Evolutionary conservation across 2,888 invertebrate species (phyloP).

Genomic region (Zelleria hepariella): DNA sequence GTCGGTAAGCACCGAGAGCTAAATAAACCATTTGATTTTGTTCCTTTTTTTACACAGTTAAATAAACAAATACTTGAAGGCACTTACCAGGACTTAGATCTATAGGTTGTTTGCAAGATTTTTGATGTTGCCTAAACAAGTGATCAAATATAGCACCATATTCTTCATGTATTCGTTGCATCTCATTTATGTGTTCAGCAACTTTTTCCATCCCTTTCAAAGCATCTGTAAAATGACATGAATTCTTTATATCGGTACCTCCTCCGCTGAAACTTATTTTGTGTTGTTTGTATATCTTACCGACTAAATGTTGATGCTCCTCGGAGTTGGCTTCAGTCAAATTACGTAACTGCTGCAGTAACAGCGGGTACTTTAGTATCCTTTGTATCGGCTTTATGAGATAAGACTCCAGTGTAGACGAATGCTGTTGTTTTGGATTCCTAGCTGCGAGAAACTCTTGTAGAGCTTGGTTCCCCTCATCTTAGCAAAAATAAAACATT

Average conservation of each 20-base stretch:
- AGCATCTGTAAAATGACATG: constrained; percentile 78
- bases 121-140: constrained; percentile 94
- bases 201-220: constrained; percentile 98
- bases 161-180: constrained; percentile 99
- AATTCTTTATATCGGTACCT: not conserved
- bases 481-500: constrained; percentile 51
- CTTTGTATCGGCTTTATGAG: constrained; percentile 98
- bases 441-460: constrained; percentile 95
- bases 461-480: constrained; percentile 96
- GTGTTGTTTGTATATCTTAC: constrained; percentile 58
- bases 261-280: not conserved
- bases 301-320: constrained; percentile 94
- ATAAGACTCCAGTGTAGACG: constrained; percentile 96
- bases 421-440: constrained; percentile 97
- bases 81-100: constrained; percentile 88
- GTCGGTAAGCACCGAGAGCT: too few relatives aligned
- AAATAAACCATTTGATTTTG: too few relatives aligned
- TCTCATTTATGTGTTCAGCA: constrained; percentile 99
- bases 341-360: constrained; percentile 94
- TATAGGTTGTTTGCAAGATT: constrained; percentile 94
- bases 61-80: too few relatives aligned
- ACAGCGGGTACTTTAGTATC: constrained; percentile 96
- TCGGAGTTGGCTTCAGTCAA: constrained; percentile 93
- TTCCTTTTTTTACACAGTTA: not conserved
- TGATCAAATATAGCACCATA: constrained; percentile 99